A percentile compares a stretch with the other conserved stretches of the same genome.
phyloP scores from a whole-genome alignment of 1,140 invertebrate genomes.

The Anastrepha obliqua region DNA sequence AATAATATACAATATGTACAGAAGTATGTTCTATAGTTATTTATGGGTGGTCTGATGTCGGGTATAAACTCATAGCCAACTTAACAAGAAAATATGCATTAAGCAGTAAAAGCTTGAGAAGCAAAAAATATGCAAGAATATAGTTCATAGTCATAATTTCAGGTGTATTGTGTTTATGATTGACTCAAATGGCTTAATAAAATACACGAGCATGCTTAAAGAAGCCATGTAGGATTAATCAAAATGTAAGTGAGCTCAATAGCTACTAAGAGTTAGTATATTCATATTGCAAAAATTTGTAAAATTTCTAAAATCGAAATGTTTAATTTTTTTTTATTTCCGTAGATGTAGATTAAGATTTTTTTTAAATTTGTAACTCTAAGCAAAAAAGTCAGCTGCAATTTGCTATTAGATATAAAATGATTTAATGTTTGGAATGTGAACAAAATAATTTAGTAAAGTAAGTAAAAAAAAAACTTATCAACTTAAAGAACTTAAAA shows the following conservation, averaged over 20 bases:
- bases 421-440: too few relatives aligned
- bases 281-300: too few relatives aligned
- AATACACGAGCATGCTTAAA: background rate
- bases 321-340: too few relatives aligned
- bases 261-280: background rate
- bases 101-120: background rate
- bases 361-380: too few relatives aligned
- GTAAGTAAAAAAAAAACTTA: too few relatives aligned
- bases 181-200: slow-evolving; percentile 22
- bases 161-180: slow-evolving; percentile 38
- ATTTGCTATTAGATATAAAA: too few relatives aligned
- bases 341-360: too few relatives aligned
- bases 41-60: background rate
- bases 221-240: background rate
- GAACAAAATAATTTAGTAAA: too few relatives aligned
- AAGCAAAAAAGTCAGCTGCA: too few relatives aligned
- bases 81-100: background rate
- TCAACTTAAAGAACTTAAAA: too few relatives aligned
- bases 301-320: too few relatives aligned
- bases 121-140: background rate
- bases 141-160: slow-evolving; percentile 12
- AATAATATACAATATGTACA: background rate
- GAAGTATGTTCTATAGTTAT: background rate
- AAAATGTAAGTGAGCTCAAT: too few relatives aligned
- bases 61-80: slow-evolving; percentile 2